These are phyloP conservation scores for Odiellus spinosus DNA, from an alignment of 2,888 invertebrate species.

Conservation along the genomic window DNA sequence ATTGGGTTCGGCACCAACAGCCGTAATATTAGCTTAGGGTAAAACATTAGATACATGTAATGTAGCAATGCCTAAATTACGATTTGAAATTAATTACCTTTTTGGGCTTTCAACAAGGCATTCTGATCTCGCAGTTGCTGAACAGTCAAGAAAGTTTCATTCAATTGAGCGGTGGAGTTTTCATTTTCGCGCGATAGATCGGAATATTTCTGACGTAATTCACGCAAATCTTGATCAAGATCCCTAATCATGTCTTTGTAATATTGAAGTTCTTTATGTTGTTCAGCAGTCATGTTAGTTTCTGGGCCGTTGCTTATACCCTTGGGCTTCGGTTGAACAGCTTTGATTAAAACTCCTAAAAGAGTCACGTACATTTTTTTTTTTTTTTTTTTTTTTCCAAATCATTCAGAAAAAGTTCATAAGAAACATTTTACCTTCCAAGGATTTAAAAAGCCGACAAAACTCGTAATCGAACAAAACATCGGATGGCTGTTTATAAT, in stretches of 20 bases:
- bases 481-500: constrained; percentile 55
- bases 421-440: constrained; percentile 27
- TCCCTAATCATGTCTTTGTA: constrained; percentile 82
- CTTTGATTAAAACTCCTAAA: constrained; percentile 30
- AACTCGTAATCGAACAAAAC: constrained; percentile 87
- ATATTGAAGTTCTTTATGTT: constrained; percentile 43
- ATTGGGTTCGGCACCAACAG: too few relatives aligned
- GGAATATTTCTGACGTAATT: constrained; percentile 23
- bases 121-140: constrained; percentile 71
- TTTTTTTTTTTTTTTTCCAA: background rate
- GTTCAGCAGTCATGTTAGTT: constrained; percentile 33
- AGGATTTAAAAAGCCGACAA: constrained; percentile 65
- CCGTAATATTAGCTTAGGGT: too few relatives aligned
- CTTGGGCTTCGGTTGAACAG: constrained; percentile 23
- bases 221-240: constrained; percentile 39
- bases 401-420: background rate
- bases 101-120: constrained; percentile 53
- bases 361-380: too few relatives aligned
- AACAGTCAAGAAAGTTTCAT: constrained; percentile 51
- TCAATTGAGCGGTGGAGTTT: constrained; percentile 33
- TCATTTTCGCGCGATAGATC: constrained; percentile 23
- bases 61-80: too few relatives aligned
- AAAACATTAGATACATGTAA: too few relatives aligned
- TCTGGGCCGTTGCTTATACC: constrained; percentile 23
- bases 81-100: constrained; percentile 11